A percentile compares a stretch with the other conserved stretches of the same genome.
These are phyloP conservation scores for Xerus rutilus DNA, from an alignment of 2,797 vertebrate genomes.

Conservation along the genomic window DNA sequence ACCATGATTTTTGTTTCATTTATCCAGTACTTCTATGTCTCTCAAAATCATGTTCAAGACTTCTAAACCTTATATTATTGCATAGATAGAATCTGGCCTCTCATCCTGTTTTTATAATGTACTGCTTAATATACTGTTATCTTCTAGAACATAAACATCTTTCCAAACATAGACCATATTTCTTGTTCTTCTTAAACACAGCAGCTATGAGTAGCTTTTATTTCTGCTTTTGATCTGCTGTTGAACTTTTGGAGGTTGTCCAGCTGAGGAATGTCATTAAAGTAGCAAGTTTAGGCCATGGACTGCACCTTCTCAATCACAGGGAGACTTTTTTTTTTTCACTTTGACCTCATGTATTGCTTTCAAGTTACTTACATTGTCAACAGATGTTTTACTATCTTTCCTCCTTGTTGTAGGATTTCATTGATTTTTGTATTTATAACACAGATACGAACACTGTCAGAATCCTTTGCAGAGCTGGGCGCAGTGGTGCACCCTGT, in stretches of 20 bases:
- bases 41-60: conserved; percentile 54
- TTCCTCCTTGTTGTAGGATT: conserved; percentile 36
- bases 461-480: not conserved
- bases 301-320: not conserved
- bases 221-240: conserved; percentile 68
- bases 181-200: conserved; percentile 65
- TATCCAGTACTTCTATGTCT: not conserved
- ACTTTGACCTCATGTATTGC: conserved; percentile 9
- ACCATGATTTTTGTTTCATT: conserved; percentile 49
- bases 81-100: conserved; percentile 47
- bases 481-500: too few species aligned
- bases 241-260: conserved; percentile 60
- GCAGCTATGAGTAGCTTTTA: conserved; percentile 32
- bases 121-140: conserved; percentile 17
- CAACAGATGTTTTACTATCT: conserved; percentile 43
- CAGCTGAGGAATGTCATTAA: conserved; percentile 49
- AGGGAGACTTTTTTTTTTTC: conserved; percentile 2
- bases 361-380: conserved; percentile 60
- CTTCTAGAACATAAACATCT: conserved; percentile 54
- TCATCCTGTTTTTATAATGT: conserved; percentile 1
- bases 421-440: not conserved
- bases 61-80: conserved; percentile 48
- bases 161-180: conserved; percentile 47
- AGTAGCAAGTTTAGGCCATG: not conserved
- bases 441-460: not conserved